Evolutionary conservation across 2,797 vertebrate species (phyloP).

Genomic region (Notolabrus celidotus): DNA sequence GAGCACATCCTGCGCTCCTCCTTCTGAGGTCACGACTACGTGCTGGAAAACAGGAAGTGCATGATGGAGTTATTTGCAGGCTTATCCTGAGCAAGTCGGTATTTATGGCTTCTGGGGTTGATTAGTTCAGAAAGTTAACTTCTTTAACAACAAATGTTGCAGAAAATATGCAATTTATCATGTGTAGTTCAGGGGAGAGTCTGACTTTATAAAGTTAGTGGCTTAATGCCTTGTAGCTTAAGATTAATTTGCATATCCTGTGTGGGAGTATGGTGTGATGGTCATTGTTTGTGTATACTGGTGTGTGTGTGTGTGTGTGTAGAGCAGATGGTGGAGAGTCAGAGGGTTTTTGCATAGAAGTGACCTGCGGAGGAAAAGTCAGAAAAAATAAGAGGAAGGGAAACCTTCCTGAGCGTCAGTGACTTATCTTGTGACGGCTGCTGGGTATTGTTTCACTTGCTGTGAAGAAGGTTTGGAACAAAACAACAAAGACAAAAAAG

Average conservation of each 20-base stretch:
- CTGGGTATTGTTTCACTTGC: constrained; percentile 81
- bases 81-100: constrained; percentile 70
- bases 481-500: constrained; percentile 43
- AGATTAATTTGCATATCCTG: constrained; percentile 61
- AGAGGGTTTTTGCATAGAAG: constrained; percentile 38
- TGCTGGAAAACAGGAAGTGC: constrained; percentile 84
- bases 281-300: constrained; percentile 1
- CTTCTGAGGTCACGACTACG: constrained; percentile 76
- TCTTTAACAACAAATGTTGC: constrained; percentile 27
- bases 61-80: constrained; percentile 77
- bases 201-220: constrained; percentile 3
- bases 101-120: constrained; percentile 65
- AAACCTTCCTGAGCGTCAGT: constrained; percentile 84
- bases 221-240: constrained; percentile 4
- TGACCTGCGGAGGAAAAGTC: constrained; percentile 73
- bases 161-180: constrained; percentile 8
- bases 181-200: constrained; percentile 1
- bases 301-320: constrained; percentile 11
- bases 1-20: constrained; percentile 80
- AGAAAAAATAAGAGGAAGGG: constrained; percentile 81
- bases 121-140: constrained; percentile 61
- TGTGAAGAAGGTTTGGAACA: constrained; percentile 60
- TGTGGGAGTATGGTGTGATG: constrained; percentile 47
- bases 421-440: constrained; percentile 82
- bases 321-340: constrained; percentile 38